Percentiles rank a stretch among this genome's conserved stretches.
These are phyloP conservation scores for Dendrocopos noguchii DNA, from an alignment of 2,113 vertebrate genomes.

Conservation along the genomic window DNA sequence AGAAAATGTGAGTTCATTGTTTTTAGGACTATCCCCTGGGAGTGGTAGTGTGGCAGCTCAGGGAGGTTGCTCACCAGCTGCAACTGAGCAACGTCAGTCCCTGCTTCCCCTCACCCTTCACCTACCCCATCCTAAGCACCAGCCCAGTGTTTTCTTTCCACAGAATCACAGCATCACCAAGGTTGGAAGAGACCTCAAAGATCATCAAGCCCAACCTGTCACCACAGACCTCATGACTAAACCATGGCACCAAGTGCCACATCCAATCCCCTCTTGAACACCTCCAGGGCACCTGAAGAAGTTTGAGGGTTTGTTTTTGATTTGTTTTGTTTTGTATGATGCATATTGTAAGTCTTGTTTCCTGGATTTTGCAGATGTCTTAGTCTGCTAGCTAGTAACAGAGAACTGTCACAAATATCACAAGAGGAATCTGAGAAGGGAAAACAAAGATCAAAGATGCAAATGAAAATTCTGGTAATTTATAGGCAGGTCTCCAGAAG, in stretches of 20 bases:
- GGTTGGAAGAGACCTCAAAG: too few species aligned
- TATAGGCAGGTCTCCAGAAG: not conserved
- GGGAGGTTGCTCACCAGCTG: not conserved
- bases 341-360: not conserved
- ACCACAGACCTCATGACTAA: too few species aligned
- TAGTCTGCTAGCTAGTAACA: fast-evolving
- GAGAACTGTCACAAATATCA: not conserved
- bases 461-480: not conserved
- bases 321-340: not conserved
- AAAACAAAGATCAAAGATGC: not conserved
- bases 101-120: not conserved
- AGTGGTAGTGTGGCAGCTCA: not conserved
- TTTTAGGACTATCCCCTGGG: not conserved
- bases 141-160: not conserved
- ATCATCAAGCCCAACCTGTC: too few species aligned
- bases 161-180: too few species aligned
- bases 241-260: too few species aligned
- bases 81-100: fast-evolving
- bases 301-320: not conserved
- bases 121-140: not conserved
- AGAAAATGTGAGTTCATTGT: not conserved
- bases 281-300: not conserved
- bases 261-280: too few species aligned
- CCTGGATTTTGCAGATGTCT: not conserved
- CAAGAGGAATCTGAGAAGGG: not conserved